Base-by-base conservation (phyloP, 2,888 invertebrate genomes). In the Lampropteryx suffumata region DNA sequence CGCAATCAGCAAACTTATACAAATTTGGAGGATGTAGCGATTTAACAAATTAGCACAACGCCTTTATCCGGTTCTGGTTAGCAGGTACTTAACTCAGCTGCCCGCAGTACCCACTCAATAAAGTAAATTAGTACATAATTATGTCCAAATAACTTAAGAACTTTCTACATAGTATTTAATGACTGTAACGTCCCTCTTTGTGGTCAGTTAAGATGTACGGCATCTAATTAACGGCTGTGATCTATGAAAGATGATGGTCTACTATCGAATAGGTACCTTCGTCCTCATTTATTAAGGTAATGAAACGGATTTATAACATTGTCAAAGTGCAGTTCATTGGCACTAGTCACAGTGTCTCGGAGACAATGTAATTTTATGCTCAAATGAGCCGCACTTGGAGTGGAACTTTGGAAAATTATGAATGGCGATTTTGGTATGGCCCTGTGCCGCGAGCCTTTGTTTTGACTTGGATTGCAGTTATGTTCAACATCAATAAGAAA, bases 361-460 rank as follows among this genome's bases (percentile, higher is more conserved):
- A 84, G 82, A 89, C 89, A 90, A 90, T 89, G 89, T 89, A 90
- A 90, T 90, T 88, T 90, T 87, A 90, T 90, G 90, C 81, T 90
- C 67, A 83, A 90, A 84, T 86, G 87, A 85, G 79, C 75, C 79
- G 84, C 82, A 73, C 73, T 65, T 82, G 75, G 82, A 88, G 82
- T 89, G 87, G 88, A 90, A 89, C 89, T 79, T n/a, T 71, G 73
- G 82, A 80, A 84, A 89, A 86, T 84, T 82, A 82, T 88, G 81
- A 89, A 88, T 89, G 69, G 87, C 79, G 77, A 83, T 80, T 82
- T 84, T 73, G 79, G 80, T 79, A 72, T 72, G 74, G 71, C 68
- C 76, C 77, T 73, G 69, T 72, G 75, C 74, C 76, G 65, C 69
- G 65, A 62, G 69, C 80, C 84, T 88, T 89, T 88, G 86, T 89